Percentiles rank a stretch among this genome's conserved stretches.
Conservation (phyloP, 30 jellyfish, hydroid and myxozoan genomes). For the Hydractinia echinata region DNA sequence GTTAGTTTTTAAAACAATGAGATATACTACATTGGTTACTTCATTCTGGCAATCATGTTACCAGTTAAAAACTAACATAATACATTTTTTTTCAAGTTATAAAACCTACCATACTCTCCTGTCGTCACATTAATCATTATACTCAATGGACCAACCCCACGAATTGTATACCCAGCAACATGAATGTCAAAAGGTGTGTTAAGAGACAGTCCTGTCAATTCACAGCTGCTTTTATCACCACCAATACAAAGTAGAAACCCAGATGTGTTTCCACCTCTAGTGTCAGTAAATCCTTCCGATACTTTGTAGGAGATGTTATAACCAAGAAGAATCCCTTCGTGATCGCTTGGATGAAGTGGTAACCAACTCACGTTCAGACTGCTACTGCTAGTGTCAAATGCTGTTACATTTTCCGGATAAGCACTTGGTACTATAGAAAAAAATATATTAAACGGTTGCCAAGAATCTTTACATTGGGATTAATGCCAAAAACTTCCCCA, state of each 20-base stretch:
- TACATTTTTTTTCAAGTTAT: not conserved
- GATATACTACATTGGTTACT: too few species aligned
- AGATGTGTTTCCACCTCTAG: not conserved
- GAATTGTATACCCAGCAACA: not conserved
- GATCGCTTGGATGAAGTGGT: not conserved
- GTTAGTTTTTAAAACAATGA: too few species aligned
- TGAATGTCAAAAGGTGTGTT: not conserved
- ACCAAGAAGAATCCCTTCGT: conserved; percentile 4
- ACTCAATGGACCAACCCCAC: conserved; percentile 6
- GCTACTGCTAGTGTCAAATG: conserved; percentile 9
- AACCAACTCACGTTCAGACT: not conserved
- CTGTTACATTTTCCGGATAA: conserved; percentile 4
- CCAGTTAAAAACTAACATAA: too few species aligned
- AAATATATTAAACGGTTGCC: not conserved
- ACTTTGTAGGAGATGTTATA: not conserved
- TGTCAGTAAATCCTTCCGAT: conserved; percentile 4
- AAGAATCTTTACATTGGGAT: not conserved
- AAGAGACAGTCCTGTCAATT: not conserved
- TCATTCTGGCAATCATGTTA: too few species aligned
- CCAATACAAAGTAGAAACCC: conserved; percentile 6
- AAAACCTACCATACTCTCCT: conserved; percentile 3
- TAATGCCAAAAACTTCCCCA: not conserved
- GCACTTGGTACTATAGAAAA: conserved; percentile 10
- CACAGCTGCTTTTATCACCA: conserved; percentile 7
- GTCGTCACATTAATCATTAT: not conserved